Evolutionary conservation across 2,113 vertebrate genomes (phyloP).

Genomic region (Alaudala cheleensis): DNA sequence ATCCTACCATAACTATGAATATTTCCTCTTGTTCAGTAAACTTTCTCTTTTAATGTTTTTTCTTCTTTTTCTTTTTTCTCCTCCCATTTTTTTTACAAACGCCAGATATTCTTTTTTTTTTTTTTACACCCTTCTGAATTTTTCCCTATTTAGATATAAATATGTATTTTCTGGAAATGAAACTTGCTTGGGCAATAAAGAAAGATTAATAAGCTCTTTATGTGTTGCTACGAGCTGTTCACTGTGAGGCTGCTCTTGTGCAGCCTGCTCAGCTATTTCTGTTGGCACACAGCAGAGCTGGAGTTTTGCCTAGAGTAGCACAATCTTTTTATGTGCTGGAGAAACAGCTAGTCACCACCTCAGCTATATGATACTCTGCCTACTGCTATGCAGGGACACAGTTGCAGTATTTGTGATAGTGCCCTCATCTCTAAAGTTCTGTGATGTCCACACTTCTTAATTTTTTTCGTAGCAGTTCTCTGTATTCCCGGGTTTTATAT

Average conservation of each 20-base stretch:
- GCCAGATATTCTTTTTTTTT: background rate
- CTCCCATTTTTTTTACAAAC: background rate
- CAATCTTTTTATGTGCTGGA: slow-evolving; percentile 6
- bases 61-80: rapidly evolving
- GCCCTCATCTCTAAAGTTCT: background rate
- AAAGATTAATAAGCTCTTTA: slow-evolving; percentile 3
- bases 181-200: background rate
- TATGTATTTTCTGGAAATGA: background rate
- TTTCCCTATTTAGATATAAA: background rate
- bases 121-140: background rate
- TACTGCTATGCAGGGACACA: background rate
- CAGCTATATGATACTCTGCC: slow-evolving; percentile 31
- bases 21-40: background rate
- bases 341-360: slow-evolving; percentile 27
- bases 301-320: slow-evolving; percentile 57
- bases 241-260: background rate
- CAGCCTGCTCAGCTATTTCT: slow-evolving; percentile 34
- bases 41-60: background rate
- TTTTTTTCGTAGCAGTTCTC: slow-evolving; percentile 5
- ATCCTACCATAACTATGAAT: background rate
- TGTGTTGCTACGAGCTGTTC: background rate
- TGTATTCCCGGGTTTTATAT: background rate
- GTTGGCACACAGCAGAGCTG: slow-evolving; percentile 42
- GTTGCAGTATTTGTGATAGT: background rate
- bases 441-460: background rate